Conservation (phyloP, 1,140 invertebrate genomes). For the Caerostris extrusa region DNA sequence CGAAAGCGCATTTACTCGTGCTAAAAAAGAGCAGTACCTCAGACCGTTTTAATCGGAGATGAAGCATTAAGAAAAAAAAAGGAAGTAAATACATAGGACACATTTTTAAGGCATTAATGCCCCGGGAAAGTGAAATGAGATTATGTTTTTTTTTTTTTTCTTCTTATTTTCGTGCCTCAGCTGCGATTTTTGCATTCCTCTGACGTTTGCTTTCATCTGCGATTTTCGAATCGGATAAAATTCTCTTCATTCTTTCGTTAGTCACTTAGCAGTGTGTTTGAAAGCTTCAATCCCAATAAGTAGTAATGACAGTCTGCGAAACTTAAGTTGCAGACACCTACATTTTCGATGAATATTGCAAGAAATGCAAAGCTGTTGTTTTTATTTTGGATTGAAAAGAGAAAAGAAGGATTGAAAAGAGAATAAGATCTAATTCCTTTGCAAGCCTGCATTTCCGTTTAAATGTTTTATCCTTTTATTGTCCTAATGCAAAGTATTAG, state of each 20-base stretch:
- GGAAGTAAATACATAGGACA: slow-evolving; percentile 38
- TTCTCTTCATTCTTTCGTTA: background rate
- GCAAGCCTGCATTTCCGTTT: background rate
- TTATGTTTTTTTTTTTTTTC: slow-evolving; percentile 35
- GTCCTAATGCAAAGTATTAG: too few species aligned
- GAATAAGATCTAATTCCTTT: background rate
- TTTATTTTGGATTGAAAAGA: background rate
- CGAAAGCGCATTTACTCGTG: slow-evolving; percentile 66
- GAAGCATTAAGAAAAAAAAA: slow-evolving; percentile 60
- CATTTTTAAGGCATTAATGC: slow-evolving; percentile 63
- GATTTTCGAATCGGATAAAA: background rate
- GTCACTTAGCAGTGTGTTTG: background rate
- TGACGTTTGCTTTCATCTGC: background rate
- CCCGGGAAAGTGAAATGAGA: slow-evolving; percentile 51
- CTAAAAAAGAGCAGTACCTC: slow-evolving; percentile 1
- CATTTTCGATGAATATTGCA: background rate
- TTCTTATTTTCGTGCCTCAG: slow-evolving; percentile 24
- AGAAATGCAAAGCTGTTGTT: background rate
- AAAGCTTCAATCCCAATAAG: background rate
- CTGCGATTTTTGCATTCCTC: background rate
- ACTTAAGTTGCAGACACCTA: background rate
- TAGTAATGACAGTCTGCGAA: background rate
- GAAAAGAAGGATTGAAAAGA: background rate
- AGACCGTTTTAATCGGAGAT: slow-evolving; percentile 59
- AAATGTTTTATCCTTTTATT: too few species aligned